phyloP scores from a whole-genome alignment of 2,113 vertebrate genomes.

The Laterallus jamaicensis region DNA sequence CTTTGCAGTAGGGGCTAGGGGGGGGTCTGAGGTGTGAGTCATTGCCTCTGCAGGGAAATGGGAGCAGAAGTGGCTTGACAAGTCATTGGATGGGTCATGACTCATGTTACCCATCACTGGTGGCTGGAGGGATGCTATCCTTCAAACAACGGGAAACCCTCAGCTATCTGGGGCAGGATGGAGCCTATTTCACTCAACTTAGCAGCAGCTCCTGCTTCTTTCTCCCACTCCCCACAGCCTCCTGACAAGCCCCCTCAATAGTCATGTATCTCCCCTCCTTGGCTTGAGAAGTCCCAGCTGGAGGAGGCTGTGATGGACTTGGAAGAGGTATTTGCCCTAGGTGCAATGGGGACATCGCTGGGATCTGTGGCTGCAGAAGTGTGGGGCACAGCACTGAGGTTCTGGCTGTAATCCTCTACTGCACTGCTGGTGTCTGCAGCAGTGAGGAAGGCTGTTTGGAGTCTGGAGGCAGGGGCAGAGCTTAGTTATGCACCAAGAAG shows the following conservation, averaged over 20 bases:
- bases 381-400: background rate
- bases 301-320: background rate
- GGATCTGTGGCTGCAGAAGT: background rate
- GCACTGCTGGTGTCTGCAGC: rapidly evolving
- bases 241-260: background rate
- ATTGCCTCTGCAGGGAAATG: background rate
- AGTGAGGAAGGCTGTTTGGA: rapidly evolving
- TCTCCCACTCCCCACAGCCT: background rate
- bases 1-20: background rate
- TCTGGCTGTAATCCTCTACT: background rate
- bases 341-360: background rate
- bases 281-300: background rate
- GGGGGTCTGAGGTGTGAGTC: background rate
- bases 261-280: background rate
- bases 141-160: background rate
- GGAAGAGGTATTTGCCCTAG: background rate
- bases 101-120: background rate
- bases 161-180: background rate
- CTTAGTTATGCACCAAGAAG: background rate
- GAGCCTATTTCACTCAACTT: background rate
- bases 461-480: background rate
- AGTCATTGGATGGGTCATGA: background rate
- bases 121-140: background rate
- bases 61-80: constrained; percentile 2
- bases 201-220: background rate